Percentiles rank a stretch among this genome's conserved stretches.
Conservation (phyloP, 2,113 vertebrate species). For the Mastomys coucha region DNA sequence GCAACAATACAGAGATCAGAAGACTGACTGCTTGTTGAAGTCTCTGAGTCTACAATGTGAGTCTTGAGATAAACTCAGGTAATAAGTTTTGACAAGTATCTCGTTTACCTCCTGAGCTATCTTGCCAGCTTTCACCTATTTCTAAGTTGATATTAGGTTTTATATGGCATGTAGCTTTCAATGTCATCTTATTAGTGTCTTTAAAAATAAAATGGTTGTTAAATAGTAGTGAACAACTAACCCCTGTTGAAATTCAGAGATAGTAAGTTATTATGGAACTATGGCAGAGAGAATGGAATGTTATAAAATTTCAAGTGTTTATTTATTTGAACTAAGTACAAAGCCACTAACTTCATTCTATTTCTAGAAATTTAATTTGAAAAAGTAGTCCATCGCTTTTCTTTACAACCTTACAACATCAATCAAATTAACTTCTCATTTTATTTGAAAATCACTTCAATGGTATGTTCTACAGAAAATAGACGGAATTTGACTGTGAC, state of each 20-base stretch:
- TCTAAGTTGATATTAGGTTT: neutral
- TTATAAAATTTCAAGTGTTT: neutral
- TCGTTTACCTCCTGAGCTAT: neutral
- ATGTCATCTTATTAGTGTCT: neutral
- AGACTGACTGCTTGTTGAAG: neutral
- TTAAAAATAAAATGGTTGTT: neutral
- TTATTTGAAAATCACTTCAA: slow-evolving; percentile 38
- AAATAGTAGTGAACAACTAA: neutral
- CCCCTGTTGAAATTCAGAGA: neutral
- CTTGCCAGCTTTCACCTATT: neutral
- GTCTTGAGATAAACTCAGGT: neutral
- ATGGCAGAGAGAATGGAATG: neutral
- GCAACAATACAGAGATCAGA: neutral
- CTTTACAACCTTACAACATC: neutral
- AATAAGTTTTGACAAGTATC: neutral
- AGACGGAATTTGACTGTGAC: neutral
- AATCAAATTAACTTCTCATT: slow-evolving; percentile 27
- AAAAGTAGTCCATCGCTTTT: slow-evolving; percentile 1
- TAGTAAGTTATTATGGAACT: neutral
- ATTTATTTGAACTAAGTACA: neutral
- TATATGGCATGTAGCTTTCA: neutral
- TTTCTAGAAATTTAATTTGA: neutral
- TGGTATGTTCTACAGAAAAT: neutral
- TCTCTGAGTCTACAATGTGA: neutral
- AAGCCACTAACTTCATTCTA: slow-evolving; percentile 2